Conservation (phyloP, 2,888 invertebrate genomes). For the Epinotia brunnichana region DNA sequence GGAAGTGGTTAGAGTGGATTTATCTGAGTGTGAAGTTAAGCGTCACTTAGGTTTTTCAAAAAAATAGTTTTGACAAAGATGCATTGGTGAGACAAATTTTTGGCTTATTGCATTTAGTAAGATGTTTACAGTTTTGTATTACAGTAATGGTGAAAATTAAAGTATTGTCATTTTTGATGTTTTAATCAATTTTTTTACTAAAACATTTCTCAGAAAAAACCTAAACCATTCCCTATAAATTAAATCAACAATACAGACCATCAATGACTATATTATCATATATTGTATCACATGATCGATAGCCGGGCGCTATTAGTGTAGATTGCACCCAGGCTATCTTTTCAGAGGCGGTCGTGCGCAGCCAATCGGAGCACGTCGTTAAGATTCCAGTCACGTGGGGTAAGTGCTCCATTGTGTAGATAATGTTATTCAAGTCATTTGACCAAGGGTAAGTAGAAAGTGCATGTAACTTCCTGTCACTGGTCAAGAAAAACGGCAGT, state of each 20-base stretch:
- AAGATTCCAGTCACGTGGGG: slow-evolving; percentile 47
- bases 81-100: too few species aligned
- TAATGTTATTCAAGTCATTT: slow-evolving; percentile 30
- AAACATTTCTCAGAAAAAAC: too few species aligned
- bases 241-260: slow-evolving; percentile 45
- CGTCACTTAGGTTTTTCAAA: too few species aligned
- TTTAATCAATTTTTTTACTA: too few species aligned
- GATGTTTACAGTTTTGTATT: too few species aligned
- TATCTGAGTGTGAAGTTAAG: too few species aligned
- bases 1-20: too few species aligned
- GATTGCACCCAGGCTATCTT: slow-evolving; percentile 62
- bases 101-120: too few species aligned
- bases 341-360: slow-evolving; percentile 66
- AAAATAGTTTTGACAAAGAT: too few species aligned
- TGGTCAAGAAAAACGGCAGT: not conserved
- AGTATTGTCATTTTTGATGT: too few species aligned
- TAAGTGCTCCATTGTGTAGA: slow-evolving; percentile 37
- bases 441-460: slow-evolving; percentile 31
- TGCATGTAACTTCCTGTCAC: slow-evolving; percentile 32
- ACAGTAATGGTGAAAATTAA: too few species aligned
- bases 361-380: slow-evolving; percentile 66
- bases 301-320: slow-evolving; percentile 66
- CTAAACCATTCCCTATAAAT: not conserved
- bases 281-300: slow-evolving; percentile 66
- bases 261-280: slow-evolving; percentile 50